A percentile compares a stretch with the other conserved stretches of the same genome.
These are phyloP conservation scores for Anguilla pacifica DNA, from an alignment of 2,797 vertebrate genomes.

Conservation along the genomic window DNA sequence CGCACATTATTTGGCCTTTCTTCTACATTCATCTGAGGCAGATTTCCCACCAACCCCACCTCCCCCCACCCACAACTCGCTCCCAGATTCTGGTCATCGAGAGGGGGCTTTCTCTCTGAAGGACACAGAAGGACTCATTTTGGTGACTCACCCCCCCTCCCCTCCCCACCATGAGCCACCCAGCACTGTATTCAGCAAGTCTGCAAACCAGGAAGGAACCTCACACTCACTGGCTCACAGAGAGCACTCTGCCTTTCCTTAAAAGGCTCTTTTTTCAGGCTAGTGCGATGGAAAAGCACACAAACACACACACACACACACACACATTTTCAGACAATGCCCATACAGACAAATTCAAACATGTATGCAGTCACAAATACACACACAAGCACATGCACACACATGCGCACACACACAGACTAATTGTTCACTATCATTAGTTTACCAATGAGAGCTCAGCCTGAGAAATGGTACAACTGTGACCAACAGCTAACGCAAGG, in stretches of 20 bases:
- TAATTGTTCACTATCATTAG: too few species aligned
- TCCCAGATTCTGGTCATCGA: neutral
- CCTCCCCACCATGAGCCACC: neutral
- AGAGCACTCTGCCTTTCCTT: slow-evolving; percentile 22
- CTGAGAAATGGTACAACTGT: neutral
- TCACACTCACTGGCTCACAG: slow-evolving; percentile 24
- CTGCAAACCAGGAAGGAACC: slow-evolving; percentile 35
- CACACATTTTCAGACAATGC: neutral
- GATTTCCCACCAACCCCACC: too few species aligned
- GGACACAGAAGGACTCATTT: neutral
- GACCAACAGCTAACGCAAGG: neutral
- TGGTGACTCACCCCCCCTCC: neutral
- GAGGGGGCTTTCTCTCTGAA: neutral
- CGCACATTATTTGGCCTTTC: slow-evolving; percentile 8
- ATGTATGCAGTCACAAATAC: neutral
- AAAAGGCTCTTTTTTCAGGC: neutral
- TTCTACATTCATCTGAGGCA: neutral
- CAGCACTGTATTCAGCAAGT: neutral
- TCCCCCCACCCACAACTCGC: neutral
- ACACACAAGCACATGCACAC: neutral
- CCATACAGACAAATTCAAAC: neutral
- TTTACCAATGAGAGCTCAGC: neutral
- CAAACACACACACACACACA: neutral
- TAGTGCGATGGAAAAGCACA: neutral
- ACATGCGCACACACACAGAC: neutral